Evolutionary conservation across 2,113 vertebrate genomes (phyloP).

Genomic region (Caretta caretta): DNA sequence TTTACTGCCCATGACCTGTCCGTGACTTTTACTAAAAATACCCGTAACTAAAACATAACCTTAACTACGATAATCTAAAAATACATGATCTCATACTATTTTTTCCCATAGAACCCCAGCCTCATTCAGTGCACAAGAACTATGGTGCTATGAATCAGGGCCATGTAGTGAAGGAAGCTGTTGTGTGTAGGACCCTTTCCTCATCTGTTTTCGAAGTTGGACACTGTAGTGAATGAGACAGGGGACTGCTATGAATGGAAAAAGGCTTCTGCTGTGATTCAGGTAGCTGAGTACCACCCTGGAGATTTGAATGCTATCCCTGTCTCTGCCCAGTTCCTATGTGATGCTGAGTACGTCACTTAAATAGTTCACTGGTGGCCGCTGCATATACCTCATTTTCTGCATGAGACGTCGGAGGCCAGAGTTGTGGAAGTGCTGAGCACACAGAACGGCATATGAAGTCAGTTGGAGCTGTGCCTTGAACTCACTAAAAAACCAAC

Average conservation of each 20-base stretch:
- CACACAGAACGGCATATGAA: conserved; percentile 1
- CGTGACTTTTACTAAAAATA: no score
- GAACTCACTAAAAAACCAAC: neutral
- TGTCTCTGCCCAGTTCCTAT: neutral
- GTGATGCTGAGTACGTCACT: neutral
- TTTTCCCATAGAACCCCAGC: neutral
- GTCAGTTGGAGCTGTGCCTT: neutral
- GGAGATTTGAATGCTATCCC: neutral
- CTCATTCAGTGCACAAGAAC: neutral
- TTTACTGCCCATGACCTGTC: no score
- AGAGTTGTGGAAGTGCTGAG: neutral
- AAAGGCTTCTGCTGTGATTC: neutral
- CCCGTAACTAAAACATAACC: no score
- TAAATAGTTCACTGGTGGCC: neutral
- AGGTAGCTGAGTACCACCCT: neutral
- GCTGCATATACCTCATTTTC: neutral
- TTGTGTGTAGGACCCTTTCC: neutral
- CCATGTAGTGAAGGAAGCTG: neutral
- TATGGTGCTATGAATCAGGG: neutral
- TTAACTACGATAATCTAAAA: neutral
- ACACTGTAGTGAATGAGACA: neutral
- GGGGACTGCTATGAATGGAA: neutral
- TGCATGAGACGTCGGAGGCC: neutral
- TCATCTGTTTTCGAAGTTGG: conserved; percentile 5
- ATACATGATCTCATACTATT: neutral